Base-by-base conservation (phyloP, 2,888 invertebrate species). In the Meteorus colon region DNA sequence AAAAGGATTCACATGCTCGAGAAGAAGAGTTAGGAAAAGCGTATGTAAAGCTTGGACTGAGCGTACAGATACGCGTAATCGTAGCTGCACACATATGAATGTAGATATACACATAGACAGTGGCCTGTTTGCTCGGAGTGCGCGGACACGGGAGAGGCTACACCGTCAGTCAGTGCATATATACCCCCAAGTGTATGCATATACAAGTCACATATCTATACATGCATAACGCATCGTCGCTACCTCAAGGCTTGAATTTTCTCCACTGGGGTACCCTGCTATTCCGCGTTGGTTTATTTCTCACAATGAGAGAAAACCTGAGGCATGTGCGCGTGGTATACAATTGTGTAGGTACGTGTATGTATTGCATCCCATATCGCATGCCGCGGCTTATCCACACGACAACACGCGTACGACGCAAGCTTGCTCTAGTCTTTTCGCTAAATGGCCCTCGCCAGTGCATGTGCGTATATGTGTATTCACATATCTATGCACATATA, bases 211-310 rank as follows among this genome's bases (percentile, higher is more conserved):
- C 45, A 59, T 59, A 27, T 63, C 34, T 37, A 27, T 48, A 37
- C 63, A 65, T 72, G 45, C 41, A 71, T 19, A 34, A 60, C 45
- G 63, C 31, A 63, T 73, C 66, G 60, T 75, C 78, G 72, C 76
- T 74, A 84, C 82, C 83, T 83, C 84, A 83, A 84, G 84, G 82
- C 82, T 83, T 79, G 79, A 82, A 83, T 85, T 85, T 86, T 82
- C 83, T 81, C 82, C 81, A 79, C 73, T 76, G 74, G 73, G 75
- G 59, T 37, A 59, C 77, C 73, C 75, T 78, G 74, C 45, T 68
- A 68, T 37, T 60, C 41, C 59, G 14, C 66, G 31, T 51, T 79
- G 81, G 85, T 84, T 86, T 84, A 82, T 84, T 84, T 80, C 83
- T 85, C 83, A 82, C 85, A 86, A 85, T 85, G 83, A 85, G 84